Evolutionary conservation across 1,140 invertebrate species (phyloP), one percentile per base, ranked within the genome.

Genomic region (Trachymyrmex septentrionalis): DNA sequence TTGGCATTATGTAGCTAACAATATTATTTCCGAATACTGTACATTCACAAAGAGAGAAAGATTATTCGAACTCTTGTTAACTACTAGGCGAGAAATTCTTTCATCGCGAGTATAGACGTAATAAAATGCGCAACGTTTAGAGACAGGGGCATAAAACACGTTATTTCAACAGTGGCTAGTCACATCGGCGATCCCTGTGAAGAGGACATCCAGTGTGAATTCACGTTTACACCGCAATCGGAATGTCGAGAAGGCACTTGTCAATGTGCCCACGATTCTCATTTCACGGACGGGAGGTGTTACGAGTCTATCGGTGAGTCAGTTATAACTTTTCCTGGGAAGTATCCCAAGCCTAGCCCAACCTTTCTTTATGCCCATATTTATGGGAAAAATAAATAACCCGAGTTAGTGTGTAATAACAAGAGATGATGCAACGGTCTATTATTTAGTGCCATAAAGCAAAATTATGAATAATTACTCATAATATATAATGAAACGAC

Each of bases 301-400:
- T 93, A 94, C 90, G 73, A 90, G 87, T 91, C 93, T 30, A 90
- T 93, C 38, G 93, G 94, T 95, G 85, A 91, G 89, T 78, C 7
- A n/a, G 24, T 50, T 44, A 21, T 7, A 44, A 30, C 38, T 34
- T 85, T 87, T 87, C 86, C 34, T 63, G 27, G 19, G 69, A 84
- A 75, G 16, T 50, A 50, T 75, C 55, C n/a, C 55, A 73, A 57
- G 19, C 24, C 53, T 4, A 16, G 2, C 19, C 19, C 24, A 19
- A 27, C 5, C 69, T 34, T 21, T 48, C 16, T 27, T 75, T 61
- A 63, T 16, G 80, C 3, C 3, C n/a, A 61, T 61, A 75, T 75
- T 61, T 75, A 75, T 84, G 69, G 16, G 19, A 50, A 73, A 75
- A 73, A 84, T 84, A 50, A 73, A 84, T 50, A 75, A 63, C 55